Evolutionary conservation across 2,113 vertebrate species (phyloP).

Genomic region (Rhabdornis inornatus): DNA sequence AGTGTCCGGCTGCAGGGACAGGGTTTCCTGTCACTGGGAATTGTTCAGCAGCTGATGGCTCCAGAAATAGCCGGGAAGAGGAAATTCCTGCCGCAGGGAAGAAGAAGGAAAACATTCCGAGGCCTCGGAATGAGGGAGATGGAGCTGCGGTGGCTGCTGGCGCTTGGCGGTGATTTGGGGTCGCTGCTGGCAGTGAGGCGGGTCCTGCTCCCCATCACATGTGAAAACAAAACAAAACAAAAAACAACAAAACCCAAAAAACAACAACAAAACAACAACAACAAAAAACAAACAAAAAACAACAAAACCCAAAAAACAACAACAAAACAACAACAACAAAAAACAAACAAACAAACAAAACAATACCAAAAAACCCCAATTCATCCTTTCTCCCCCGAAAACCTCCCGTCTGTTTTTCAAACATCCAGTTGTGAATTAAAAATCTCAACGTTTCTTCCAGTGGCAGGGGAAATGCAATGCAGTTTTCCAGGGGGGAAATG

Average conservation of each 20-base stretch:
- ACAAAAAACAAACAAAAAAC: no score
- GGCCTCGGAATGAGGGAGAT: neutral
- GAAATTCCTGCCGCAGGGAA: neutral
- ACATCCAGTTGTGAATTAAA: neutral
- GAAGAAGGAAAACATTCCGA: neutral
- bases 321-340: no score
- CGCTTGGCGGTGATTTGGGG: neutral
- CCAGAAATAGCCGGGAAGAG: neutral
- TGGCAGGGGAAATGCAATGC: neutral
- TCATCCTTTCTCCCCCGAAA: neutral
- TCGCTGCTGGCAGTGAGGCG: neutral
- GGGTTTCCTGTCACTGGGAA: neutral
- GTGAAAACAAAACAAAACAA: no score
- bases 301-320: neutral
- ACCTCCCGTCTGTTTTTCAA: neutral
- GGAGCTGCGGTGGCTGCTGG: neutral
- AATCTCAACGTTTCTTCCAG: neutral
- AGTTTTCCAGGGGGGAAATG: no score
- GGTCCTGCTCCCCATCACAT: neutral
- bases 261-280: no score
- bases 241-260: neutral
- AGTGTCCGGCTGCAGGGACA: no score
- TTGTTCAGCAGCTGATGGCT: neutral
- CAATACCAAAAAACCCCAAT: neutral
- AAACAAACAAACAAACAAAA: no score